These are phyloP conservation scores for Gallinago undulata DNA, from an alignment of 2,113 vertebrate species.

Conservation along the genomic window DNA sequence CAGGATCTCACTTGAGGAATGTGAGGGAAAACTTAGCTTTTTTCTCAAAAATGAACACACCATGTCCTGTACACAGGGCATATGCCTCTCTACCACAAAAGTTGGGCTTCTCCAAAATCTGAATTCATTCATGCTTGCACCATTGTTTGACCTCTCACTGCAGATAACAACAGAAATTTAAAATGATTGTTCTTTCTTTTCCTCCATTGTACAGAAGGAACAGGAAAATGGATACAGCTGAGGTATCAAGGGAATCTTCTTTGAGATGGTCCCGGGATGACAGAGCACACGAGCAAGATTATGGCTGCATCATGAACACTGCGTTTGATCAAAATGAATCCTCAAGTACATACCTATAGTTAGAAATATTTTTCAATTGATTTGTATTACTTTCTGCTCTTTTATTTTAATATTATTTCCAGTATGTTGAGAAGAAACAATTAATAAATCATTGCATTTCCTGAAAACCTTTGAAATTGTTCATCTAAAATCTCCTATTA, in stretches of 20 bases:
- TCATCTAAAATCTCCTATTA: background rate
- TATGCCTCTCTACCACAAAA: background rate
- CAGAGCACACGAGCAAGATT: background rate
- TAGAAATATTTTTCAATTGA: background rate
- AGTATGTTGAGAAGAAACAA: background rate
- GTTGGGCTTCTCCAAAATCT: background rate
- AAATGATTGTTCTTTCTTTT: background rate
- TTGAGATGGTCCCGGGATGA: background rate
- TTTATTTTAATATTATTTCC: background rate
- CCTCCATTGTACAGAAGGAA: background rate
- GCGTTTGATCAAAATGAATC: constrained; percentile 45
- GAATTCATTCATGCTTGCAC: background rate
- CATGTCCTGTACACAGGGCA: background rate
- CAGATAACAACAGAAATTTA: background rate
- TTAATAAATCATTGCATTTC: background rate
- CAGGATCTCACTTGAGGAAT: background rate
- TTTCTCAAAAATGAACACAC: background rate
- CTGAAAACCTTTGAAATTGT: background rate
- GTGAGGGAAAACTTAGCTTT: background rate
- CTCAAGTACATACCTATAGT: background rate
- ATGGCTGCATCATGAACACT: background rate
- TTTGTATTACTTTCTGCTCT: background rate
- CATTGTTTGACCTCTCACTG: background rate
- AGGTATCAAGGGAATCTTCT: background rate
- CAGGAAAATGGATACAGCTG: rapidly evolving